Evolutionary conservation across 2,888 invertebrate genomes (phyloP).

Genomic region (Acanthosepion pharaonis): DNA sequence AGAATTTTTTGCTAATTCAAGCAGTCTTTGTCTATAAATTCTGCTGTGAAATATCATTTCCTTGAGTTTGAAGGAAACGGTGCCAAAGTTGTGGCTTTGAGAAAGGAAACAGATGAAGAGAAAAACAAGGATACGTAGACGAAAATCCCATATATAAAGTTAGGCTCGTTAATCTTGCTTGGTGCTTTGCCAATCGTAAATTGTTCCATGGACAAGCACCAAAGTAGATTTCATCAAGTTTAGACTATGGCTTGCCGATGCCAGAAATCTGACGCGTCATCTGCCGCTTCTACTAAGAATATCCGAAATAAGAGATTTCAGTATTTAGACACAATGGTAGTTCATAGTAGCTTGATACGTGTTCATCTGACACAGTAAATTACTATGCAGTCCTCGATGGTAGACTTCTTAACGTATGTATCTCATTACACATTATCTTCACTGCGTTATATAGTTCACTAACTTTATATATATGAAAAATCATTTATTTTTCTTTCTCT

Average conservation of each 20-base stretch:
- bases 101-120: not conserved
- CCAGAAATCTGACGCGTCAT: not conserved
- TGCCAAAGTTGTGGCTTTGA: not conserved
- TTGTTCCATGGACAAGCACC: not conserved
- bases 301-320: not conserved
- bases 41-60: not conserved
- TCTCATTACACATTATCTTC: too few species aligned
- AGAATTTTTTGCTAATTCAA: not conserved
- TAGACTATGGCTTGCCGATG: not conserved
- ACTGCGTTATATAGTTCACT: too few species aligned
- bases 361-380: too few species aligned
- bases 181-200: not conserved
- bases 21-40: not conserved
- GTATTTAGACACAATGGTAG: not conserved
- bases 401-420: too few species aligned
- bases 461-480: too few species aligned
- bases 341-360: not conserved
- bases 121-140: not conserved
- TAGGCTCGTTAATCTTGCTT: not conserved
- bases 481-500: too few species aligned
- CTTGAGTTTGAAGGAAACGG: not conserved
- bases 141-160: not conserved
- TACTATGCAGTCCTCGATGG: too few species aligned
- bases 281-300: not conserved
- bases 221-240: slow-evolving; percentile 24